Conservation (phyloP, 2,888 invertebrate species). For the Erebia epiphron region DNA sequence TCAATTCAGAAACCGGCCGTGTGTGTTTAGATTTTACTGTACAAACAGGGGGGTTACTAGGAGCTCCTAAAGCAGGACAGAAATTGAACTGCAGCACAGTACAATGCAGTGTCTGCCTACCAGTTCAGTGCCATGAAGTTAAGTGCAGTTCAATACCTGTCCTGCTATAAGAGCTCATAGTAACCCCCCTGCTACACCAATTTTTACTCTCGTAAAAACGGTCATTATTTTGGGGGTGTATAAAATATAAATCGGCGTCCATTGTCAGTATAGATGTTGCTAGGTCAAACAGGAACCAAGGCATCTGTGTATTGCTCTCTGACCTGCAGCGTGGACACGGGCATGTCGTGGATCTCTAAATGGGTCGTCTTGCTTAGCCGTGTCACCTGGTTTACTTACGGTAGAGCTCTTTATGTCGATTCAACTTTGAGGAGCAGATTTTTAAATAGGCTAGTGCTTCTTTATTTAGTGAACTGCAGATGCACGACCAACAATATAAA, state of each 20-base stretch:
- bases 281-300: conserved; percentile 29
- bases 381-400: conserved; percentile 37
- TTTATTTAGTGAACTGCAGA: not conserved
- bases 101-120: too few species aligned
- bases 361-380: conserved; percentile 36
- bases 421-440: conserved; percentile 14
- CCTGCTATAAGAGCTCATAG: too few species aligned
- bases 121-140: too few species aligned
- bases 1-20: too few species aligned
- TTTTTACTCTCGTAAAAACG: not conserved
- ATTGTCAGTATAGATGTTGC: conserved; percentile 4
- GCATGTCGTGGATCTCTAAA: conserved; percentile 27
- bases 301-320: conserved; percentile 24
- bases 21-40: too few species aligned
- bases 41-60: too few species aligned
- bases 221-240: not conserved
- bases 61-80: too few species aligned
- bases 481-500: not conserved
- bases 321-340: conserved; percentile 27
- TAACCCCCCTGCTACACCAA: too few species aligned
- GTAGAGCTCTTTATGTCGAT: conserved; percentile 24
- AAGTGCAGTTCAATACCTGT: too few species aligned
- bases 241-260: not conserved
- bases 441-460: not conserved
- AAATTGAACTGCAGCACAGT: too few species aligned